Evolutionary conservation across 2,113 vertebrate genomes (phyloP), one percentile per base, ranked within the genome.

Genomic region (Chunga burmeisteri): DNA sequence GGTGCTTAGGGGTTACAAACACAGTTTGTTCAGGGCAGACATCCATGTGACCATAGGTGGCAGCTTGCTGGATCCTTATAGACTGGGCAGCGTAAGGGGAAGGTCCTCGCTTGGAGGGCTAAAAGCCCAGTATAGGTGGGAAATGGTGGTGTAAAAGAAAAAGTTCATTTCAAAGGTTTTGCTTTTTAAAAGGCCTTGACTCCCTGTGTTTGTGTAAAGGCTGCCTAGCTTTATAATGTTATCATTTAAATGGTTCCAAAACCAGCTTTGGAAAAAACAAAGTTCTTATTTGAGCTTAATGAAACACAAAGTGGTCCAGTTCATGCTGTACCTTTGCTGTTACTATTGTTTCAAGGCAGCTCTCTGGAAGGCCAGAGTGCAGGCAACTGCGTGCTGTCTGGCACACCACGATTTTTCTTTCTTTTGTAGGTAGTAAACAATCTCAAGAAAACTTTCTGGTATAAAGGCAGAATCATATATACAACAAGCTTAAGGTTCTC

Each of bases 301-400:
- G 88, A 66, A 52, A 96, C 67, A 79, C 78, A 55, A 78, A 96
- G 58, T 20, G 44, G 79, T 49, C 47, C 83, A 61, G 95, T 71
- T 95, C 80, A 70, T 34, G 55, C 72, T 90, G 94, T 95, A 91
- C 96, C 44, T 90, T 86, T 59, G 71, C 58, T 83, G 80, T 12
- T 70, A 11, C 94, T 34, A 96, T 97, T 97, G 96, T 96, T 95
- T 80, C 58, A n/a, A 62, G 23, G 68, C 66, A 86, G 67, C 32
- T 56, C 36, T 81, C 44, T 68, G 84, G 59, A 89, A 66, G 73
- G 50, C 21, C 58, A 19, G 40, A 56, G 46, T 25, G 42, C 40
- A 88, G 74, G 67, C 78, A 83, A n/a, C 61, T 79, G 38, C 26
- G 1, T 16, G 26, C 79, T 74, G 29, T 22, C 75, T 91, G 88